Evolutionary conservation across 2,888 invertebrate species (phyloP).

Genomic region (Liodrosophila aerea): DNA sequence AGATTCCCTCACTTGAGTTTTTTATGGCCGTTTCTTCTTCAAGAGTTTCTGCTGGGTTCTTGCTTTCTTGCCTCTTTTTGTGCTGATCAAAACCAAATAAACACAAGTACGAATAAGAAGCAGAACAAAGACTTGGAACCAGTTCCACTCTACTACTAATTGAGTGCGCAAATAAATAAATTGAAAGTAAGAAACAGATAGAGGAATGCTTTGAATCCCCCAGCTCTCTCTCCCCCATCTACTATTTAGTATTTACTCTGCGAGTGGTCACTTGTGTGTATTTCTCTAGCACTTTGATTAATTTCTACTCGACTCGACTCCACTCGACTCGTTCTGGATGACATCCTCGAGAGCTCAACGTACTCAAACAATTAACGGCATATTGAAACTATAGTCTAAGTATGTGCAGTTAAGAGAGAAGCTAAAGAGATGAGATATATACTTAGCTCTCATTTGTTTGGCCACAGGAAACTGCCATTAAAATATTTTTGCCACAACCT

Average conservation of each 20-base stretch:
- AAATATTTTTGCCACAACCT: conserved; percentile 51
- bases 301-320: conserved; percentile 24
- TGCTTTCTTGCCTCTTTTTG: neutral
- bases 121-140: conserved; percentile 51
- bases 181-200: neutral
- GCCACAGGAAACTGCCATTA: conserved; percentile 75
- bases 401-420: conserved; percentile 12
- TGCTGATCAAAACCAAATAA: conserved; percentile 56
- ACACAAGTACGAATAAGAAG: conserved; percentile 41
- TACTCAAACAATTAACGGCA: conserved; percentile 60
- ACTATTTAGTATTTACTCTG: too few species aligned
- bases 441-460: conserved; percentile 26
- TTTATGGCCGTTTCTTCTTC: too few species aligned
- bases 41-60: neutral
- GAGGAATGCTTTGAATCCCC: neutral
- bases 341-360: conserved; percentile 43
- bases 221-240: too few species aligned
- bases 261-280: conserved; percentile 40
- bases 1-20: conserved; percentile 2
- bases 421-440: neutral
- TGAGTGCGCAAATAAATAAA: conserved; percentile 73
- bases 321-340: conserved; percentile 27
- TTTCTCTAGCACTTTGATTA: conserved; percentile 55
- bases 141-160: conserved; percentile 47
- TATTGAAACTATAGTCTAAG: conserved; percentile 37